Percentiles rank a stretch among this genome's conserved stretches.
Conservation (phyloP, 2,113 vertebrate species). For the Philantomba maxwellii region DNA sequence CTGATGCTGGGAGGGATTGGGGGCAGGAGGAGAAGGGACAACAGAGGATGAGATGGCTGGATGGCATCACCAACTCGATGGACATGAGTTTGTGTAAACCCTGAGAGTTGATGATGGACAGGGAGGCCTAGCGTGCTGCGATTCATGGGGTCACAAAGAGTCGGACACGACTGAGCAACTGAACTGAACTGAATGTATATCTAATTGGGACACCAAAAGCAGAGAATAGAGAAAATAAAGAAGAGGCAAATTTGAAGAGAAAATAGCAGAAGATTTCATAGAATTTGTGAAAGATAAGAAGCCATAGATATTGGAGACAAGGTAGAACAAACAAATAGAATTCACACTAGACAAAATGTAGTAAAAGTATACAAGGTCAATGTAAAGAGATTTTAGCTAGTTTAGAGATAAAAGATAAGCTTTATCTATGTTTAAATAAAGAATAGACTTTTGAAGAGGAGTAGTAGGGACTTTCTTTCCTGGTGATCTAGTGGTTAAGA, state of each 20-base stretch:
- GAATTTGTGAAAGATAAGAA: background rate
- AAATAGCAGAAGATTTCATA: background rate
- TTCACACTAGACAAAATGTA: background rate
- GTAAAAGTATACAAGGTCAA: background rate
- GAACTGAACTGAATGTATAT: no score
- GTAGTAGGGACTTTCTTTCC: background rate
- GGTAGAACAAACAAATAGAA: background rate
- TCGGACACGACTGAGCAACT: rapidly evolving
- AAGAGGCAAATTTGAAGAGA: background rate
- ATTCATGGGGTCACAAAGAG: no score
- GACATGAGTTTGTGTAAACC: no score
- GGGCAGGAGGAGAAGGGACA: no score
- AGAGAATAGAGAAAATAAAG: background rate
- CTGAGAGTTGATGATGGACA: no score
- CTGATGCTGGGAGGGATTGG: no score
- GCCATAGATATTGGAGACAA: background rate
- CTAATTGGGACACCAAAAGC: background rate
- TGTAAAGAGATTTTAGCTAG: background rate
- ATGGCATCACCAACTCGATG: rapidly evolving
- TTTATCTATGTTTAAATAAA: background rate
- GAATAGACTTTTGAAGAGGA: background rate
- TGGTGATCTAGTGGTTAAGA: background rate
- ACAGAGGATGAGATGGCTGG: no score
- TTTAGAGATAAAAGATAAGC: background rate
- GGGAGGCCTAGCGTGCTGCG: no score